Evolutionary conservation across 2,113 vertebrate species (phyloP), one percentile per base, ranked within the genome.

Genomic region (Rhabdornis inornatus): DNA sequence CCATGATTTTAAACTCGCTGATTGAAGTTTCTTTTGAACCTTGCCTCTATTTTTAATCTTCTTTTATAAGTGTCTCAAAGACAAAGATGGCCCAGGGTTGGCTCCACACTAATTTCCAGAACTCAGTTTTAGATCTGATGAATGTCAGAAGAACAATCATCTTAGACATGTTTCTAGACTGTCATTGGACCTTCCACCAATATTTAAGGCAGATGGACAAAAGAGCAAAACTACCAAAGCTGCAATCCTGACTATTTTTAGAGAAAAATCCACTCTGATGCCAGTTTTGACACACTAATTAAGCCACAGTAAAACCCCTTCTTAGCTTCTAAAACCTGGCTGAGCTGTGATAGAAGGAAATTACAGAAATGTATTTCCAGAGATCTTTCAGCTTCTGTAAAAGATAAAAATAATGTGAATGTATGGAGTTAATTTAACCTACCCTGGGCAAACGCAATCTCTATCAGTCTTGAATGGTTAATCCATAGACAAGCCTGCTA

Each of bases 401-500:
- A 89, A 89, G 27, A 55, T 28, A 53, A 77, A 89, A 59, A n/a
- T 70, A 70, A 59, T 31, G 9, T 72, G 53, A 79, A 91, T 44
- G 15, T 59, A 77, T 70, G 27, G 45, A 87, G 27, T 76, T 87
- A 55, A 79, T 92, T 72, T 83, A 85, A 94, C 57, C 49, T 69
- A 78, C 55, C 5, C 27, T 85, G 8, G 12, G 27, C 39, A 87
- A 93, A 80, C 40, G 42, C 56, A 90, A 63, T 85, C 71, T 90
- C 45, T 69, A 37, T 84, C 83, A 81, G 60, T 53, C 74, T 75
- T 89, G 87, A 95, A 92, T 87, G 49, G 87, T 79, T 94, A 94
- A 89, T 84, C 57, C 80, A 82, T 45, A 92, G 56, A 89, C 56
- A 93, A 95, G 49, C n/a, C 56, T 92, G 33, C 39, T 93, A 94